Percentiles rank a stretch among this genome's conserved stretches.
phyloP scores from a whole-genome alignment of 2,113 vertebrate species.

The Platichthys flesus region DNA sequence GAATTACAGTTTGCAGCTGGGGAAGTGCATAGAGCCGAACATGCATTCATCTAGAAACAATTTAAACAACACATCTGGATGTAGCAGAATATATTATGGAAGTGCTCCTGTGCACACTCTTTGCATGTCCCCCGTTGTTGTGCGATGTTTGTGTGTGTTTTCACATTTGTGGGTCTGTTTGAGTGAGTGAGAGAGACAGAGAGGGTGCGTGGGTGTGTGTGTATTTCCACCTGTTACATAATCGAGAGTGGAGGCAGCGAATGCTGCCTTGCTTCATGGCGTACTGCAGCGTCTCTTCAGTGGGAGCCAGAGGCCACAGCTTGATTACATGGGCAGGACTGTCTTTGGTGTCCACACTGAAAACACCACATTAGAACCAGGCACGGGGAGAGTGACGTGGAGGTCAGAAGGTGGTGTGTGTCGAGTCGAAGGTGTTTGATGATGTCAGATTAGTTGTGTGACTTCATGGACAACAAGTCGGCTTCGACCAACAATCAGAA shows the following conservation, averaged over 20 bases:
- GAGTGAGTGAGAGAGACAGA: conserved; percentile 24
- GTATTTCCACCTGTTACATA: conserved; percentile 78
- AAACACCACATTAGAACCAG: conserved; percentile 22
- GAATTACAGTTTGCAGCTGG: conserved; percentile 9
- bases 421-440: conserved; percentile 40
- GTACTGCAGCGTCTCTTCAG: conserved; percentile 60
- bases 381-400: background rate
- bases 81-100: conserved; percentile 13
- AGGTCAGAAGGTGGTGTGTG: conserved; percentile 2
- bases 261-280: conserved; percentile 61
- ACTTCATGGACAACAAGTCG: background rate
- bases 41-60: conserved; percentile 1
- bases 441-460: conserved; percentile 31
- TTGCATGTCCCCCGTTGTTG: conserved; percentile 14
- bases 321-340: conserved; percentile 39
- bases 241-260: conserved; percentile 69
- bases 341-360: conserved; percentile 32
- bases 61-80: conserved; percentile 13
- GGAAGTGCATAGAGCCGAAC: background rate
- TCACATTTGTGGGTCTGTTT: conserved; percentile 38
- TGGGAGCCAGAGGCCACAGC: conserved; percentile 67
- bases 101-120: background rate
- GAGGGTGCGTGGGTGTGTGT: conserved; percentile 60
- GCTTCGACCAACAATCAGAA: conserved; percentile 1
- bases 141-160: conserved; percentile 6